Base-by-base conservation (phyloP, 2,888 invertebrate genomes). In the Philopedon plagiatum region DNA sequence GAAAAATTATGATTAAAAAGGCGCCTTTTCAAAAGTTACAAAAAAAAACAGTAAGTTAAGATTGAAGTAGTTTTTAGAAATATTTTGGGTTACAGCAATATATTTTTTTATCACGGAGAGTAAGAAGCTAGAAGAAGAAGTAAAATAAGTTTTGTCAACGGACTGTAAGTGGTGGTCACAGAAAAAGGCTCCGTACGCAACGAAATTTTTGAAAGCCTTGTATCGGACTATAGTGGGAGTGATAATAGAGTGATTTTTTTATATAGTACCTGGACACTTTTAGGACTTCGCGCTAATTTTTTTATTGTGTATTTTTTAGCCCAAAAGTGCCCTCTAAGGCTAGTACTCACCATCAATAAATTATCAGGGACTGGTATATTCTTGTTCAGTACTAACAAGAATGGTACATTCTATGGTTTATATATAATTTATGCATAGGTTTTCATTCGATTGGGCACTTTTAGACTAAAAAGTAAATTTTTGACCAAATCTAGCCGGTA, bases 241-340 rank as follows among this genome's bases (percentile, higher is more conserved):
- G 78, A 78, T 78, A 78, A 67, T 76, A 78, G 76, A 76, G 78
- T 76, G 78, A 77, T 78, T 78, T 77, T 77, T 78, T 77, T 78
- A 75, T 74, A 74, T 62, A 41, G 78, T 78, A 78, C 78, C 78
- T 78, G 78, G 75, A 75, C 74, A 77, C 72, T 62, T 67, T 23
- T 44, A 57, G 71, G 77, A 71, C 71, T 73, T 60, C 56, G 73
- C 76, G 68, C 71, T 70, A 5, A 41, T 61, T 58, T 39, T 71
- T 34, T 66, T 61, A 54, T 46, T 66, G 37, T 44, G 19, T 46
- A 13, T 44, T 62, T 62, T n/a, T 32, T 44, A 18, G 32, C 18
- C 37, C 39, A 29, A 60, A 67, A 58, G 34, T 54, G 32, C 13
- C 18, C 34, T 26, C 29, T 60, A n/a, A n/a, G n/a, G n/a, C n/a